Evolutionary conservation across 2,888 invertebrate genomes (phyloP), one percentile per base, ranked within the genome.

Genomic region (Pyrrhia umbra): DNA sequence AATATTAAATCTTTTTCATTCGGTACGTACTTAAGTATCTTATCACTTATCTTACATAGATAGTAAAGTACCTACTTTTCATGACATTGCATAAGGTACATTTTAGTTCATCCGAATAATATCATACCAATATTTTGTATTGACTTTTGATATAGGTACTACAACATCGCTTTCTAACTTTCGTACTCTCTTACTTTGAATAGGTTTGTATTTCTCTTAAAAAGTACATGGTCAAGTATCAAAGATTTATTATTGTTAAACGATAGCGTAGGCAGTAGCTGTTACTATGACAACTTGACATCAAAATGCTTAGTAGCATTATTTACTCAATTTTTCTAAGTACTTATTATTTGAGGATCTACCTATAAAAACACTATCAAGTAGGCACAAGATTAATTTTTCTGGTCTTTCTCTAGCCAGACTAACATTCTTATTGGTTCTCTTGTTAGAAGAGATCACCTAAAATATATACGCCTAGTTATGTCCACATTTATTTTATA

Each of bases 251-350:
- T 72, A 40, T 78, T 79, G 71, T 80, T 73, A 63, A 80, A 61
- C 75, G 79, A 83, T 85, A 80, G 87, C 82, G 87, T 89, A 86
- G 87, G 87, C 67, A 85, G 87, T 82, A 85, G 85, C 82, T 69
- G 74, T 75, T 78, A 62, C 62, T 59, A 67, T 78, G 77, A 82
- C 81, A 81, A 64, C 70, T 82, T 75, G 74, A 76, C 77, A 73
- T 75, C 62, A 46, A 70, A 82, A 79, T 68, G 64, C 77, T 75
- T 68, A 50, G 75, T 60, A 77, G 77, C 68, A 72, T 61, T 76
- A 69, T 79, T 81, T 77, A 77, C 61, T 56, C 66, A 64, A 57
- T 56, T 49, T 68, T 71, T 54, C 63, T 34, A 57, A 81, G 75
- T 61, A 52, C 42, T 49, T 61, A 15, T 43, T 18, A 37, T 27